These are phyloP conservation scores for Hirudinaria manillensis DNA, from an alignment of 2,888 invertebrate species.

Conservation along the genomic window DNA sequence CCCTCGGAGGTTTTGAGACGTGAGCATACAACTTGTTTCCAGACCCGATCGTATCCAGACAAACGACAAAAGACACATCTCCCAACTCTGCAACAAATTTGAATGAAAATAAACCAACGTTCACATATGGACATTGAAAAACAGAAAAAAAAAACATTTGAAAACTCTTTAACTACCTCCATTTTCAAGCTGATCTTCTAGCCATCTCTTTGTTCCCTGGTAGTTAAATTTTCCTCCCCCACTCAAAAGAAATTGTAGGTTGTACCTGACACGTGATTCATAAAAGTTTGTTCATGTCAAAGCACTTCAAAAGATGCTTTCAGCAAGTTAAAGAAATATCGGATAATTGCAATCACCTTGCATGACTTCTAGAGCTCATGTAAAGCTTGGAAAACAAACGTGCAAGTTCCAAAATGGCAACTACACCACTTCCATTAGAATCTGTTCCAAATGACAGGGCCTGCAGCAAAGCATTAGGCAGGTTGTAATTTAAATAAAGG, in stretches of 20 bases:
- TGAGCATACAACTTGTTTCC: conserved; percentile 72
- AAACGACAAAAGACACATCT: conserved; percentile 83
- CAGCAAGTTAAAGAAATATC: conserved; percentile 26
- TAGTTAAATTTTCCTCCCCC: conserved; percentile 90
- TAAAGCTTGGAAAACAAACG: conserved; percentile 82
- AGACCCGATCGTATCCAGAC: conserved; percentile 70
- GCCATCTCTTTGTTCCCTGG: conserved; percentile 89
- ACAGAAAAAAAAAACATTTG: neutral
- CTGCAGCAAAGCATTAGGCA: conserved; percentile 41
- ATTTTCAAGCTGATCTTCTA: conserved; percentile 85
- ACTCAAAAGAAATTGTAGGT: conserved; percentile 76
- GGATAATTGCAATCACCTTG: conserved; percentile 49
- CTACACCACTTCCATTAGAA: conserved; percentile 84
- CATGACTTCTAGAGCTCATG: conserved; percentile 64
- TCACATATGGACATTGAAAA: neutral
- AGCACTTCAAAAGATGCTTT: neutral
- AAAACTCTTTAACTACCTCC: neutral
- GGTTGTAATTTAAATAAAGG: neutral
- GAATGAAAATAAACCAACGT: conserved; percentile 27
- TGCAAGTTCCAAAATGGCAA: conserved; percentile 77
- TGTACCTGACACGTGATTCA: conserved; percentile 56
- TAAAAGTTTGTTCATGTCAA: neutral
- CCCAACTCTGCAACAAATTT: conserved; percentile 57
- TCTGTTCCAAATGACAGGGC: conserved; percentile 76
- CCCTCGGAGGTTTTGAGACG: conserved; percentile 88